A percentile compares a stretch with the other conserved stretches of the same genome.
Conservation (phyloP, 2,888 invertebrate species). For the Harmothoe impar region DNA sequence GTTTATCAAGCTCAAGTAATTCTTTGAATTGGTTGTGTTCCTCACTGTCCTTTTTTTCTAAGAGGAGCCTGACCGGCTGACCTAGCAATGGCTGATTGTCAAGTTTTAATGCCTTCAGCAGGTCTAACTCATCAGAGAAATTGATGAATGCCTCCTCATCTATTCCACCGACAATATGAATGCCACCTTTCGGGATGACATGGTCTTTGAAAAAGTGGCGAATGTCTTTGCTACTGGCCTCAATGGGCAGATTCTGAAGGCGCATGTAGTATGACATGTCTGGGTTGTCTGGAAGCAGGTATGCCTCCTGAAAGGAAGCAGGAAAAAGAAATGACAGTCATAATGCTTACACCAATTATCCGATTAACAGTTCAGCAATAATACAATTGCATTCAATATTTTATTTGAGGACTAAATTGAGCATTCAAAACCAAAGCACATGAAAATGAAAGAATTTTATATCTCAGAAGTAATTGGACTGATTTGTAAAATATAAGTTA, state of each 20-base stretch:
- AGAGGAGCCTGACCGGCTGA: neutral
- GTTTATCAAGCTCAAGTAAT: too few species aligned
- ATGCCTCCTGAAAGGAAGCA: too few species aligned
- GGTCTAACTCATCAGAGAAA: neutral
- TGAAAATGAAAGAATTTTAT: too few species aligned
- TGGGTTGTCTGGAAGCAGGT: neutral
- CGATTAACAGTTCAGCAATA: too few species aligned
- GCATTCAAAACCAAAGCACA: too few species aligned
- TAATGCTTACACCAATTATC: too few species aligned
- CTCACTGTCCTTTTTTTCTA: neutral
- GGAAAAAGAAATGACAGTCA: too few species aligned
- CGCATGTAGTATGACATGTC: neutral
- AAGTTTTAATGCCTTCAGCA: neutral
- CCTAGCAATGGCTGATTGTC: neutral
- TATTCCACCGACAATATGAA: neutral
- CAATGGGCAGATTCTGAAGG: neutral
- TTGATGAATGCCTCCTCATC: conserved; percentile 7
- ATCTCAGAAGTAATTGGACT: too few species aligned
- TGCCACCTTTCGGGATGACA: neutral
- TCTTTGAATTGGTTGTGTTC: too few species aligned
- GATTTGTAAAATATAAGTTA: too few species aligned
- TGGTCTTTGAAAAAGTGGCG: neutral
- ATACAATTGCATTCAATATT: too few species aligned
- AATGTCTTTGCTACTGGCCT: neutral
- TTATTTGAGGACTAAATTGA: too few species aligned